Evolutionary conservation across 2,113 vertebrate species (phyloP), one percentile per base, ranked within the genome.

Genomic region (Addax nasomaculatus): DNA sequence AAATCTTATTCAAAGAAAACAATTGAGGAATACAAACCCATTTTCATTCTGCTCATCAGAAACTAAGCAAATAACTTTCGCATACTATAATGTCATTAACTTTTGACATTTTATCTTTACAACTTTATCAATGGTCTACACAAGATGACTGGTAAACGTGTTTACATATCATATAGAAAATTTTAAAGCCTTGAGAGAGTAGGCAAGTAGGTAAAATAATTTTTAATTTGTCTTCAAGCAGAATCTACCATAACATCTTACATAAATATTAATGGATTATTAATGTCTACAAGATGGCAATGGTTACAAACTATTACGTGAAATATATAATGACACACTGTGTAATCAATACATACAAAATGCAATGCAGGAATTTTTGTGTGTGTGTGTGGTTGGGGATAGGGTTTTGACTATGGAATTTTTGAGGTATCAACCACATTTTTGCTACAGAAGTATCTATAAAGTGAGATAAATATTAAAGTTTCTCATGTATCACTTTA

Each of bases 391-490:
- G 36, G 16, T 7, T 86, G 51, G 13, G n/a, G 39, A 33, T 92
- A 7, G 29, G 6, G 14, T 83, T 97, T 85, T 64, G 67, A 76
- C 58, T 76, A 27, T 6, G 11, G 19, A 58, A 78, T 58, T 73
- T 96, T 89, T 47, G 51, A 90, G 43, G 10, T 47, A 85, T 60
- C 57, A 79, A 97, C 17, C 27, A 95, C 51, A 95, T 89, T 95
- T 95, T 96, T 93, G 60, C 43, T 92, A 81, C 2, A 92, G 39
- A 39, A 88, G 30, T 78, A 90, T 45, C 36, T 64, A 79, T 21
- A 67, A 89, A 83, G 51, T 79, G 58, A 96, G 64, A 76, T 51
- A 90, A 93, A 96, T 33, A 79, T 3, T 81, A 86, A 96, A 96
- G 95, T 76, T 11, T 10, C 57, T 90, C 14, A 85, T 60, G 4